phyloP scores from a whole-genome alignment of 1,140 invertebrate species.

The Ostrea denselamellosa region DNA sequence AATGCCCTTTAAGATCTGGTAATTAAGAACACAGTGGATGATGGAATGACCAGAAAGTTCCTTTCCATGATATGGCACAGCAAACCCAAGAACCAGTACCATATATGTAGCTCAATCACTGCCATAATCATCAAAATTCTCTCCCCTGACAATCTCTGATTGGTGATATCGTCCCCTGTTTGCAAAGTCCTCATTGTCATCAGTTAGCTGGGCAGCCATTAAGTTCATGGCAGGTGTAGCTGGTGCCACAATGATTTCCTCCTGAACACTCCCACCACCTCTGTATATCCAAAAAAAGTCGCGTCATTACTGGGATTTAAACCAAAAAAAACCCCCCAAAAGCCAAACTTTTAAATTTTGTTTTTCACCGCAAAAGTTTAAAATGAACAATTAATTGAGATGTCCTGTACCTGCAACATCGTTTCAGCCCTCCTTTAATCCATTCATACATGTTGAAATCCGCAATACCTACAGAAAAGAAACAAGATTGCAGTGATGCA shows the following conservation, averaged over 20 bases:
- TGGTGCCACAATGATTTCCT: conserved; percentile 94
- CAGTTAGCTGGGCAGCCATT: conserved; percentile 91
- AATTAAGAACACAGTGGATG: not conserved
- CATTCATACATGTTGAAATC: conserved; percentile 93
- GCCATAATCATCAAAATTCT: conserved; percentile 77
- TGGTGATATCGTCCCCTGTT: conserved; percentile 94
- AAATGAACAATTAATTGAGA: not conserved
- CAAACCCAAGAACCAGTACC: too few species aligned
- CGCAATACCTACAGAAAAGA: conserved; percentile 82
- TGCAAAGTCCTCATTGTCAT: conserved; percentile 96
- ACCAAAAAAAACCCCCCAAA: not conserved
- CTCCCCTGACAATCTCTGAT: conserved; percentile 77
- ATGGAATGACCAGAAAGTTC: not conserved
- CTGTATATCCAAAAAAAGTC: conserved; percentile 51
- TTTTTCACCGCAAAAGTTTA: not conserved
- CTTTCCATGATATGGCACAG: not conserved
- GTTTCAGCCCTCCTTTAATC: conserved; percentile 87
- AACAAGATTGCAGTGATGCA: not conserved
- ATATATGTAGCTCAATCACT: not conserved
- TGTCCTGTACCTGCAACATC: conserved; percentile 87
- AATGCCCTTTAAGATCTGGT: not conserved
- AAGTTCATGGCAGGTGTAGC: conserved; percentile 89
- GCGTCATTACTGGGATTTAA: not conserved
- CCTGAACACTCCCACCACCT: conserved; percentile 75
- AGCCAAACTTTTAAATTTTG: too few species aligned